Evolutionary conservation across 1,140 invertebrate genomes (phyloP).

Genomic region (Zaprionus tsacasi): DNA sequence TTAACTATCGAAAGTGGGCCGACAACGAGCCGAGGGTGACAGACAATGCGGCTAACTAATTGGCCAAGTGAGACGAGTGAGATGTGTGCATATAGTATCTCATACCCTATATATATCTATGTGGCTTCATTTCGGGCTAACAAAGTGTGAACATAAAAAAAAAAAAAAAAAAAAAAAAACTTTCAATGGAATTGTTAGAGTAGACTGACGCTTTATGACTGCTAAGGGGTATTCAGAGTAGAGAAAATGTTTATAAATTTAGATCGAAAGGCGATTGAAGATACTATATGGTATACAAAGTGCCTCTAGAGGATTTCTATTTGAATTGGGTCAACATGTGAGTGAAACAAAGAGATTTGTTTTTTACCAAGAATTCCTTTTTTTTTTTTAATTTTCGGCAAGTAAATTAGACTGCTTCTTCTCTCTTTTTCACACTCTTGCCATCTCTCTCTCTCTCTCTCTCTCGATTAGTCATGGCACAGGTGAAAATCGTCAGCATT

Average conservation of each 20-base stretch:
- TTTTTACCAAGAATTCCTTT: too few relatives aligned
- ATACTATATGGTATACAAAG: not conserved
- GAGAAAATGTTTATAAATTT: conserved; percentile 69
- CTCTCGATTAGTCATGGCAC: not conserved
- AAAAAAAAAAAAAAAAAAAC: conserved; percentile 28
- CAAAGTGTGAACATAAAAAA: conserved; percentile 54
- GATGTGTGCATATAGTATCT: not conserved
- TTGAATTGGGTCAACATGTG: conserved; percentile 1
- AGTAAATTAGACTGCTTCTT: too few relatives aligned
- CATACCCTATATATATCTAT: not conserved
- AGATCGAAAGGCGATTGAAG: conserved; percentile 1
- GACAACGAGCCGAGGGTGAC: conserved; percentile 3
- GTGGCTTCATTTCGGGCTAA: conserved; percentile 45
- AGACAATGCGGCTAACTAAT: conserved; percentile 3
- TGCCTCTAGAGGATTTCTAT: conserved; percentile 8
- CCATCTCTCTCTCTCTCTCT: not conserved
- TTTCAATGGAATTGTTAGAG: too few relatives aligned
- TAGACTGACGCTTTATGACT: conserved; percentile 45
- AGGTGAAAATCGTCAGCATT: conserved; percentile 30
- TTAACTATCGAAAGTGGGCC: conserved; percentile 11
- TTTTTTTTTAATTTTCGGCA: too few relatives aligned
- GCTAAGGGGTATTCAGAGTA: conserved; percentile 42
- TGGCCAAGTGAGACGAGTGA: conserved; percentile 5
- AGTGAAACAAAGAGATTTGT: too few relatives aligned
- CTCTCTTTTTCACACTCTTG: not conserved